Evolutionary conservation across 2,797 vertebrate species (phyloP), one percentile per base, ranked within the genome.

Genomic region (Fratercula arctica): DNA sequence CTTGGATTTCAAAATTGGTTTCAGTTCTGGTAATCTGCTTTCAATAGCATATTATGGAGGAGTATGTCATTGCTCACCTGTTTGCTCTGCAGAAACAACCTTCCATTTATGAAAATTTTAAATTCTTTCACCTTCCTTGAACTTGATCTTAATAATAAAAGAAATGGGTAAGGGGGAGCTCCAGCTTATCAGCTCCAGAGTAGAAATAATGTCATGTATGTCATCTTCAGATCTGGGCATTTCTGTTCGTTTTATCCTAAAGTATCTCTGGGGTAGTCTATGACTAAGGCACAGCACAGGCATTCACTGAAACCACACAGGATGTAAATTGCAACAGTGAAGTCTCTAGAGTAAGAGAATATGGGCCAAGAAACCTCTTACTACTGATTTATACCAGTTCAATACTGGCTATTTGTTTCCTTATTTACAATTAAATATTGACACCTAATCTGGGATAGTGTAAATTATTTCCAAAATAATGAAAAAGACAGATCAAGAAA

Each of bases 1-100:
- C 11, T 9, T 43, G 20, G 8, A 64, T 78, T 84, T 89, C 41
- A 56, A 31, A 60, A 50, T 21, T 56, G 10, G 10, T 57, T 89
- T 59, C 1, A 53, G 25, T 81, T 86, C 33, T 46, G 41, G 14
- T 68, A 82, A 73, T n/a, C 11, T 90, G 45, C 6, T 70, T 61
- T 92, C 31, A 61, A 3, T 50, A 73, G 25, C 29, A 41, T 5
- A 7, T 54, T 48, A 24, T 50, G 8, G 37, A 43, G 18, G 21
- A 72, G 7, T 56, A 75, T 2, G 2, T 53, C 31, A 37, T 60
- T n/a, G 4, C 21, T 85, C 0, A 0, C 8, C 33, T 15, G 3
- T 37, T 56, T 50, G 17, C 39, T 64, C 54, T 73, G 28, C 28
- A 73, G 37, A 76, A 90, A 82, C 8, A 41, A 39, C 5, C 5